Evolutionary conservation across 2,888 invertebrate species (phyloP), one percentile per base, ranked within the genome.

Genomic region (Chironomus riparius): DNA sequence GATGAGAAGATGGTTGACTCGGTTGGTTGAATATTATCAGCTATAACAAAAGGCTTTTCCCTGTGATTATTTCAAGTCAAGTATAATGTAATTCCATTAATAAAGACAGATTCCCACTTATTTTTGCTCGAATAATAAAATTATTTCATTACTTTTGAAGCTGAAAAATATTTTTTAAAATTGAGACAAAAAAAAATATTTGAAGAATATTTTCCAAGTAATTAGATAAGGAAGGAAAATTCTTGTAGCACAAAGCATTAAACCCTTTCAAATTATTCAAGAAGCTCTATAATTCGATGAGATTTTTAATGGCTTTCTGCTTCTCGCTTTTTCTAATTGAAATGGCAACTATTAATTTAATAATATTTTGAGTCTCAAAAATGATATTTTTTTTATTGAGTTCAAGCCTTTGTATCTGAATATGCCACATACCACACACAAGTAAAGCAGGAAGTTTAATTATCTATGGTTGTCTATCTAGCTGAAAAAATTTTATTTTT

Each of bases 171-270:
- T n/a, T n/a, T n/a, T n/a, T n/a, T n/a, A n/a, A 18, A 50, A 15
- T n/a, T 48, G 50, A 50, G 50, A 50, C 2, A 2, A 15, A n/a
- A 50, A 50, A 50, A n/a, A n/a, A n/a, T n/a, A n/a, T n/a, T n/a
- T 50, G 50, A 62, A 24, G 65, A 74, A 68, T 68, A 62, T 74
- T 74, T 74, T 74, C 74, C 68, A 74, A 74, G 68, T 74, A 74
- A 74, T 74, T 74, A 65, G 74, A 74, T 74, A 74, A 74, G 47
- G 62, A 74, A 74, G 61, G 47, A 74, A 56, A 15, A 18, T 56
- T 18, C 56, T 56, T 18, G 74, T 74, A 24, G 48, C 21, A 22
- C n/a, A 24, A 72, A 28, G 38, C 13, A 47, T 48, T 74, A 74
- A 74, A 74, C 74, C 74, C 74, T 74, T 74, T 68, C 47, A 15